Percentiles rank a stretch among this genome's conserved stretches.
These are phyloP conservation scores for Oreotrochilus melanogaster DNA, from an alignment of 2,113 vertebrate species.

Conservation along the genomic window DNA sequence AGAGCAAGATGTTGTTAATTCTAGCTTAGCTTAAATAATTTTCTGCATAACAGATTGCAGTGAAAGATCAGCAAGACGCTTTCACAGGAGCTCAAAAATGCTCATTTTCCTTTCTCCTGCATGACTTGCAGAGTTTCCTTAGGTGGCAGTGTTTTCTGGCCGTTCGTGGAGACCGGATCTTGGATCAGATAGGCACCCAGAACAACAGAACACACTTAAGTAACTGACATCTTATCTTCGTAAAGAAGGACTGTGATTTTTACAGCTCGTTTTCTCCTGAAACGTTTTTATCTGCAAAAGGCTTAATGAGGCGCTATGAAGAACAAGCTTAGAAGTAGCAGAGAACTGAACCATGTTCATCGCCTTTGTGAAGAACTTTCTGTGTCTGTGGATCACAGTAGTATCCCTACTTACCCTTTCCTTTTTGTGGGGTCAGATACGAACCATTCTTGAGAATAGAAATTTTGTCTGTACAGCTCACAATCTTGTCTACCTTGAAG, in stretches of 20 bases:
- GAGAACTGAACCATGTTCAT: neutral
- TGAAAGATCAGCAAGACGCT: neutral
- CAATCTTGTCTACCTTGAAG: neutral
- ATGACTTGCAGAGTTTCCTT: neutral
- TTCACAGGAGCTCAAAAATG: neutral
- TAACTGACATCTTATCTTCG: neutral
- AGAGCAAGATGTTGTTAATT: neutral
- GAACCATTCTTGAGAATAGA: neutral
- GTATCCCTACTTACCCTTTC: neutral
- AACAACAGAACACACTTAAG: neutral
- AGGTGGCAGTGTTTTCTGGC: neutral
- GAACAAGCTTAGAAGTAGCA: neutral
- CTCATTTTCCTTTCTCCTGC: neutral
- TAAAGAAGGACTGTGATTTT: neutral
- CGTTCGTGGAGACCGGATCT: neutral
- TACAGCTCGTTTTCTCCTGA: neutral
- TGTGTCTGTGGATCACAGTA: neutral
- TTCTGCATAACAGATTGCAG: neutral
- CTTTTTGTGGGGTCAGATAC: neutral
- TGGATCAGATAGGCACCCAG: neutral
- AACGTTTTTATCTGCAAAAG: neutral
- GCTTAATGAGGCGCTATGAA: neutral
- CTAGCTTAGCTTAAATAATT: neutral
- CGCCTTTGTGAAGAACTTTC: neutral
- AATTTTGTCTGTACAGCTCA: neutral